Evolutionary conservation across 1,140 invertebrate species (phyloP).

Genomic region (Diachasma alloeum): DNA sequence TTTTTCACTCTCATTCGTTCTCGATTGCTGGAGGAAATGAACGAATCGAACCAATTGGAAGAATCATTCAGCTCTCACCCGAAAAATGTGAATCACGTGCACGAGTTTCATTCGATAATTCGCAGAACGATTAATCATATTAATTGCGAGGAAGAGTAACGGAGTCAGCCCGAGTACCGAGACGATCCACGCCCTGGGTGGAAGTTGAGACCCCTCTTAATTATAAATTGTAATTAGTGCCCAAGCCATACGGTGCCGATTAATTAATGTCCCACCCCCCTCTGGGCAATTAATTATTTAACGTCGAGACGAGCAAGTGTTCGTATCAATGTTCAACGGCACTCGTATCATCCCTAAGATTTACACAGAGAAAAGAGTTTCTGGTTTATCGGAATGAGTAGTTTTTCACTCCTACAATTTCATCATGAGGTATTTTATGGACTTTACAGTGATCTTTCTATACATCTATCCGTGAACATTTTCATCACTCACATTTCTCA

Average conservation of each 20-base stretch:
- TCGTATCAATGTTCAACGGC: not conserved
- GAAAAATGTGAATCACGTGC: not conserved
- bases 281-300: slow-evolving; percentile 49
- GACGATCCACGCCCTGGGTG: slow-evolving; percentile 22
- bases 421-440: not conserved
- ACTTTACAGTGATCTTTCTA: not conserved
- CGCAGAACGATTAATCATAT: slow-evolving; percentile 59
- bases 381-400: too few species aligned
- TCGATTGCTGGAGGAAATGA: too few species aligned
- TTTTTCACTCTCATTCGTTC: too few species aligned
- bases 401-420: not conserved
- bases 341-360: not conserved
- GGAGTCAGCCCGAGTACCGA: slow-evolving; percentile 26
- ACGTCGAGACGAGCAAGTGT: not conserved
- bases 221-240: slow-evolving; percentile 64
- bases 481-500: not conserved
- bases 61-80: not conserved
- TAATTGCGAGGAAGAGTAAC: slow-evolving; percentile 45
- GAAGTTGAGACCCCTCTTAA: slow-evolving; percentile 55
- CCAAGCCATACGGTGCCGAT: slow-evolving; percentile 44
- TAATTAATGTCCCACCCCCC: slow-evolving; percentile 55
- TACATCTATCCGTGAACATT: not conserved
- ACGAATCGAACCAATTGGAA: not conserved
- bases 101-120: slow-evolving; percentile 43
- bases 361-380: not conserved